These are phyloP conservation scores for Glyphotaelius pellucidus DNA, from an alignment of 2,888 invertebrate species.

Conservation along the genomic window DNA sequence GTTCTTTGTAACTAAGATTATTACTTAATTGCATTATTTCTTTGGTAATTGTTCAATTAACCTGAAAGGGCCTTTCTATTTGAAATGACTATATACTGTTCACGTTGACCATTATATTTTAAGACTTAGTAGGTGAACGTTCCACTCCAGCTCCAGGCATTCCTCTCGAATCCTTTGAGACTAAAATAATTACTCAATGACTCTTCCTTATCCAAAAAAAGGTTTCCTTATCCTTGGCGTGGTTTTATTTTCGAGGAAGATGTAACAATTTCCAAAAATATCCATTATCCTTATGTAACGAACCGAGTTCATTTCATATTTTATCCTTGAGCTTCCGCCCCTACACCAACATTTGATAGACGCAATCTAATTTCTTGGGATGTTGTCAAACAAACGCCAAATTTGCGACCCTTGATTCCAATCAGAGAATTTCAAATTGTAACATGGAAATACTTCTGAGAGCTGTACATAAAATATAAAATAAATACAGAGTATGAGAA, in stretches of 20 bases:
- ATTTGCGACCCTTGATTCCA: constrained; percentile 26
- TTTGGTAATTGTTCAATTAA: background rate
- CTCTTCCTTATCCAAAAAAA: background rate
- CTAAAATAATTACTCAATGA: constrained; percentile 2
- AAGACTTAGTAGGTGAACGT: background rate
- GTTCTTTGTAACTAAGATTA: background rate
- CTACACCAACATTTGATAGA: background rate
- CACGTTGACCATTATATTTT: background rate
- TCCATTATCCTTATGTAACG: background rate
- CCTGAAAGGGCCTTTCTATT: background rate
- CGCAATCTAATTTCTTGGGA: constrained; percentile 18
- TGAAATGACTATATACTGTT: constrained; percentile 2
- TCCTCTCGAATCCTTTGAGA: background rate
- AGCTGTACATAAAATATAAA: background rate
- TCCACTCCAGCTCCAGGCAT: background rate
- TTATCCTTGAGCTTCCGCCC: background rate
- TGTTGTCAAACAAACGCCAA: constrained; percentile 15
- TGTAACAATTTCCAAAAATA: constrained; percentile 8
- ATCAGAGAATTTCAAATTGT: constrained; percentile 26
- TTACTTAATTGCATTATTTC: constrained; percentile 2
- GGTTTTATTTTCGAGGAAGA: background rate
- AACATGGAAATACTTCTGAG: background rate
- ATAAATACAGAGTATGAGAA: background rate
- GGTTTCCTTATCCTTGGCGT: background rate
- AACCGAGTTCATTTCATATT: background rate